Percentiles rank a stretch among this genome's conserved stretches.
These are phyloP conservation scores for Tympanuchus pallidicinctus DNA, from an alignment of 2,113 vertebrate genomes.

Conservation along the genomic window DNA sequence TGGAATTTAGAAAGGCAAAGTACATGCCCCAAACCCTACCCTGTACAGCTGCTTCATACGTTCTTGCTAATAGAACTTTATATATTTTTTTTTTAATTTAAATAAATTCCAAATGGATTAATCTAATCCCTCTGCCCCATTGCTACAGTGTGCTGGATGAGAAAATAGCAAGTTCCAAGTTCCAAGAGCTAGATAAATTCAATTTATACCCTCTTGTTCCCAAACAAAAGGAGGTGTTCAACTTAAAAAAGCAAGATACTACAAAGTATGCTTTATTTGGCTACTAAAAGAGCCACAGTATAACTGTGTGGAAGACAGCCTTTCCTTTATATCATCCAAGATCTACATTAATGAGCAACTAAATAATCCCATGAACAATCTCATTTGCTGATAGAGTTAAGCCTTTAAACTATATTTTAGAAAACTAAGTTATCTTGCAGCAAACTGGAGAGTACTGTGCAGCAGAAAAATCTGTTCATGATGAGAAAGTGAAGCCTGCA, in stretches of 20 bases:
- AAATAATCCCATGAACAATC: not conserved
- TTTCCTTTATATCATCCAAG: constrained; percentile 5
- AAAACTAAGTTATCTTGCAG: not conserved
- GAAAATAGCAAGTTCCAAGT: not conserved
- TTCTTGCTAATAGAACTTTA: not conserved
- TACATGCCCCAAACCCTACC: not conserved
- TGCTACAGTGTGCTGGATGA: not conserved
- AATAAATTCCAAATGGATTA: not conserved
- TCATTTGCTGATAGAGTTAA: not conserved
- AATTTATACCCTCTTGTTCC: constrained; percentile 16
- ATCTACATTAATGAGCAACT: constrained; percentile 49
- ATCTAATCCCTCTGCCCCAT: not conserved
- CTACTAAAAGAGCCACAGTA: constrained; percentile 20
- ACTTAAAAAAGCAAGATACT: constrained; percentile 49
- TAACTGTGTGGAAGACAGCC: not conserved
- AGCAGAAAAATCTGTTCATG: not conserved
- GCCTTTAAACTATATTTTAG: not conserved
- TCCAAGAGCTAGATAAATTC: constrained; percentile 30
- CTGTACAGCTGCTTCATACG: not conserved
- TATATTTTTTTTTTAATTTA: not conserved
- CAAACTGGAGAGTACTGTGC: not conserved
- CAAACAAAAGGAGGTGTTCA: not conserved
- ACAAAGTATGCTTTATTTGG: constrained; percentile 23
- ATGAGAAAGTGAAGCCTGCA: not conserved
- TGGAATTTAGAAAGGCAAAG: not conserved